Base-by-base conservation (phyloP, 2,797 vertebrate genomes). In the Phrynocephalus forsythii region DNA sequence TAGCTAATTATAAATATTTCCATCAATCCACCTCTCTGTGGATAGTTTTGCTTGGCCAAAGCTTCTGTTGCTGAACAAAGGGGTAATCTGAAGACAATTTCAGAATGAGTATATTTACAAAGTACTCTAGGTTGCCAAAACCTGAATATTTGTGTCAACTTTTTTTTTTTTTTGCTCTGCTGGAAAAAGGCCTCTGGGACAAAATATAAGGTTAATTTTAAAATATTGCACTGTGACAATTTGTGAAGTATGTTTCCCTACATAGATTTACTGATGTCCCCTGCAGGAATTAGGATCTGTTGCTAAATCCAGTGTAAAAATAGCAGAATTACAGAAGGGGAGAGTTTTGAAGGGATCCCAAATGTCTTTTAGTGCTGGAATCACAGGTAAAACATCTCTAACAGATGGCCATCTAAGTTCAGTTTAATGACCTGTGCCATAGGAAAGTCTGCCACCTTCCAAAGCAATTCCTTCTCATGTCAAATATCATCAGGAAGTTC, bases 1-100 rank as follows among this genome's bases (percentile, higher is more conserved):
- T 90, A 86, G 86, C 78, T 90, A 86, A 76, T 92, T 86, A 73
- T 85, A 94, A 94, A 92, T 69, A 89, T 92, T 90, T 89, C 87
- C 91, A 56, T 83, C 75, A 33, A 73, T 79, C 68, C n/a, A 77
- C 38, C 44, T 88, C 81, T 91, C 79, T 87, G 28, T 79, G 83
- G 38, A 83, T 86, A 22, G 18, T 80, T 10, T 5, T 30, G 48
- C 83, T 80, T 33, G 85, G 67, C 44, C 90, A 60, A 5, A 33
- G 26, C 88, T 89, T 91, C 78, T 63, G 28, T 73, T 79, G 28
- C 38, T 66, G 73, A 73, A 72, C 11, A 48, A 26, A 33, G n/a
- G 56, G 76, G 33, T 38, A 50, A n/a, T 30, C 15, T 28, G 20
- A 67, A 76, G 38, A 60, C 10, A 80, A 66, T 73, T 84, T 80